Conservation (phyloP, 2,797 vertebrate genomes). For the Diceros bicornis region DNA sequence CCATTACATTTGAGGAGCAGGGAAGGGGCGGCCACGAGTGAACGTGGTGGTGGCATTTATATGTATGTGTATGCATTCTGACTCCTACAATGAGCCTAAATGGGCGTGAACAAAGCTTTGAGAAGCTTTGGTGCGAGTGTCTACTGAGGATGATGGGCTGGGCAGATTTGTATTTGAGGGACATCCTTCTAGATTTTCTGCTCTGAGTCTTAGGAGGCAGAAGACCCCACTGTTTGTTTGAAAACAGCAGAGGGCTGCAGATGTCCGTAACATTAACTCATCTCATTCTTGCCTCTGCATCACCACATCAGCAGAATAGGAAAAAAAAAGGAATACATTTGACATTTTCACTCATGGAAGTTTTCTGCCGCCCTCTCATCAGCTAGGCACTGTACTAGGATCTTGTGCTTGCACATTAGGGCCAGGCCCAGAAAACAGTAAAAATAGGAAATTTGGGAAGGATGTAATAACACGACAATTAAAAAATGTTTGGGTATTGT, state of each 20-base stretch:
- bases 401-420: background rate
- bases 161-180: background rate
- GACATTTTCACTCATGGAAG: background rate
- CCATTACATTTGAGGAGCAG: background rate
- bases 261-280: slow-evolving; percentile 15
- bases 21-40: background rate
- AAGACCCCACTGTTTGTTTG: background rate
- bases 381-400: background rate
- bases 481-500: background rate
- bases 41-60: background rate
- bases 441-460: slow-evolving; percentile 58
- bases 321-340: background rate
- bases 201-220: background rate
- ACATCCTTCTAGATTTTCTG: background rate
- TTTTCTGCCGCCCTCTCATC: background rate
- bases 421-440: background rate
- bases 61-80: background rate
- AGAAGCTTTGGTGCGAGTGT: background rate
- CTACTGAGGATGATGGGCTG: background rate
- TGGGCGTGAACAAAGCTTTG: background rate
- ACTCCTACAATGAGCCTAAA: background rate
- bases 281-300: background rate
- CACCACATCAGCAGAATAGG: background rate
- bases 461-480: slow-evolving; percentile 1
- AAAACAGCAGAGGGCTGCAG: background rate